Evolutionary conservation across 2,888 invertebrate genomes (phyloP).

Genomic region (Oscheius myriophilus): DNA sequence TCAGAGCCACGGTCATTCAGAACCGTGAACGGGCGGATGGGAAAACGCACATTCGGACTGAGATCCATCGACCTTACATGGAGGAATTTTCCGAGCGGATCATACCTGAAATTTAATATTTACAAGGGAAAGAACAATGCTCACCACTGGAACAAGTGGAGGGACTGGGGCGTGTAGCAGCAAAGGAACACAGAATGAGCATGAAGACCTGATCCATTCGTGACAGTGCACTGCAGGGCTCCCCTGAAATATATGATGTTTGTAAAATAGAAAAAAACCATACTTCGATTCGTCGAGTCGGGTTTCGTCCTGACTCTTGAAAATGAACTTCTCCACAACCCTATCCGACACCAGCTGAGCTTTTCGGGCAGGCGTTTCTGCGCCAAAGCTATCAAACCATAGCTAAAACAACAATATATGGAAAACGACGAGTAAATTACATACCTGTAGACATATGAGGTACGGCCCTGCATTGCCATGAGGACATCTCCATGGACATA

Average conservation of each 20-base stretch:
- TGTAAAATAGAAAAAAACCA: not conserved
- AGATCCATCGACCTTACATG: slow-evolving; percentile 79
- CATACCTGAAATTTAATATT: slow-evolving; percentile 54
- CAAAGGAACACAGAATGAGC: slow-evolving; percentile 93
- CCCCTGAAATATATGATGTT: slow-evolving; percentile 47
- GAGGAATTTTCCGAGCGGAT: slow-evolving; percentile 83
- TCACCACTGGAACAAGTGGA: slow-evolving; percentile 90
- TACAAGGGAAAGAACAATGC: slow-evolving; percentile 70
- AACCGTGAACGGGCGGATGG: slow-evolving; percentile 58
- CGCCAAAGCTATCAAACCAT: slow-evolving; percentile 57
- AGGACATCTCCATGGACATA: slow-evolving; percentile 97
- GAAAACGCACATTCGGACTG: slow-evolving; percentile 44
- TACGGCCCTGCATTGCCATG: slow-evolving; percentile 96
- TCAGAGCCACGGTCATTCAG: slow-evolving; percentile 76
- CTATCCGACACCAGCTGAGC: slow-evolving; percentile 84
- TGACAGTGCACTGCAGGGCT: slow-evolving; percentile 81
- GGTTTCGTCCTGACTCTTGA: slow-evolving; percentile 88
- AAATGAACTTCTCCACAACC: slow-evolving; percentile 90
- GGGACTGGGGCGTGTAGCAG: slow-evolving; percentile 89
- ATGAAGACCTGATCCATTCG: slow-evolving; percentile 81
- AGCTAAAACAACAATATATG: slow-evolving; percentile 16
- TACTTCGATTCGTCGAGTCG: slow-evolving; percentile 89
- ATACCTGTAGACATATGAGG: slow-evolving; percentile 88
- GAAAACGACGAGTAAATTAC: not conserved
- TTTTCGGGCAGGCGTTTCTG: slow-evolving; percentile 77